Percentiles rank a stretch among this genome's conserved stretches.
phyloP scores from a whole-genome alignment of 1,140 invertebrate species.

The Drosophila burlai region DNA sequence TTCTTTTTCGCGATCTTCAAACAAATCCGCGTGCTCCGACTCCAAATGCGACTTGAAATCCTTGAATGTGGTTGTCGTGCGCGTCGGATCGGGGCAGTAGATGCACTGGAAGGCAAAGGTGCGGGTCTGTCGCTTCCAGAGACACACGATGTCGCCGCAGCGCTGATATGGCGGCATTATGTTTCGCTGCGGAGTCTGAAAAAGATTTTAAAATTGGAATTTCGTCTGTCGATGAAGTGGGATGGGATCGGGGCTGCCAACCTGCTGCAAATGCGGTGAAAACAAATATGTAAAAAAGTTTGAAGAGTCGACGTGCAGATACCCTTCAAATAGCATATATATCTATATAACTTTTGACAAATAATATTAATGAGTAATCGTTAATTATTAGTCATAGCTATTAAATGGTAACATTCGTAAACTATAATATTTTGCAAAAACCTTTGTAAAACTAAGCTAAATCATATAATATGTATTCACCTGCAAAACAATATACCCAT shows the following conservation, averaged over 20 bases:
- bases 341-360: neutral
- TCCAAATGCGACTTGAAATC: constrained; percentile 38
- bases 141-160: constrained; percentile 52
- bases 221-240: neutral
- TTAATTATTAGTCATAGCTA: neutral
- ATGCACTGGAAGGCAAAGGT: constrained; percentile 47
- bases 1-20: neutral
- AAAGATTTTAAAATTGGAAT: neutral
- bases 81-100: constrained; percentile 18
- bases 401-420: neutral
- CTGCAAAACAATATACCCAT: neutral
- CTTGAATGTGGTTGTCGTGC: constrained; percentile 28
- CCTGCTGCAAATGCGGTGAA: neutral
- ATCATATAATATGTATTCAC: neutral
- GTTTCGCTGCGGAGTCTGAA: neutral
- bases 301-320: neutral
- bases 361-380: neutral
- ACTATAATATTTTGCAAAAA: neutral
- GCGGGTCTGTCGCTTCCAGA: constrained; percentile 4
- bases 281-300: neutral
- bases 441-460: neutral
- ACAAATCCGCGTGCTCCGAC: constrained; percentile 16
- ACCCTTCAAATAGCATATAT: neutral
- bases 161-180: constrained; percentile 38
- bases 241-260: constrained; percentile 9